Evolutionary conservation across 2,113 vertebrate genomes (phyloP).

Genomic region (Hucho hucho): DNA sequence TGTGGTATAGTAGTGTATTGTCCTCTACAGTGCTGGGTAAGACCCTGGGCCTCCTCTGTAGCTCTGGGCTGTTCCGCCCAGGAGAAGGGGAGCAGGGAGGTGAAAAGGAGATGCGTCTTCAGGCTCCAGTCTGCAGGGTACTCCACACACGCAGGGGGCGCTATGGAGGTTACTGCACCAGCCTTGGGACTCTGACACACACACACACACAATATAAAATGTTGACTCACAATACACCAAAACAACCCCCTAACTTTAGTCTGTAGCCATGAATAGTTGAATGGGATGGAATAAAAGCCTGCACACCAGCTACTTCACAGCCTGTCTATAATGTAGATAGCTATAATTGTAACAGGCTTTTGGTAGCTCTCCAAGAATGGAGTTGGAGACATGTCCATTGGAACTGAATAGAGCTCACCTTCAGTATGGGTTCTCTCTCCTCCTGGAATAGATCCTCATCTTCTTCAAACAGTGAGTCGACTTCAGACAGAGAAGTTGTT

Average conservation of each 20-base stretch:
- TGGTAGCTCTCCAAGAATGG: too few species aligned
- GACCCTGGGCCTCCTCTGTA: conserved; percentile 87
- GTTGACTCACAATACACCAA: neutral
- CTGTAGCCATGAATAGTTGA: too few species aligned
- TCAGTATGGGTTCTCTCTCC: conserved; percentile 19
- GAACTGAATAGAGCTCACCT: conserved; percentile 43
- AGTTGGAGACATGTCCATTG: too few species aligned
- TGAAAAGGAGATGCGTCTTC: conserved; percentile 88
- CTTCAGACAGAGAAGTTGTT: conserved; percentile 37
- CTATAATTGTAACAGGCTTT: too few species aligned
- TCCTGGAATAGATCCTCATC: conserved; percentile 45
- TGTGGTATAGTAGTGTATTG: conserved; percentile 69
- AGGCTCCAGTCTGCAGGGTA: conserved; percentile 95
- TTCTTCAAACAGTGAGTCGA: conserved; percentile 63
- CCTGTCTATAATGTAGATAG: too few species aligned
- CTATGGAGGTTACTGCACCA: conserved; percentile 38
- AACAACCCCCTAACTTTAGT: too few species aligned
- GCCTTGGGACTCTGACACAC: conserved; percentile 64
- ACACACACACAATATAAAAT: neutral
- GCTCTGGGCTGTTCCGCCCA: conserved; percentile 91
- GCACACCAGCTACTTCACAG: too few species aligned
- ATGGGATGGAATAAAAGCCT: too few species aligned
- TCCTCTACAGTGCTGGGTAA: conserved; percentile 83
- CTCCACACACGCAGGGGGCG: conserved; percentile 61
- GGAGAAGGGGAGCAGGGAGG: conserved; percentile 81